phyloP scores from a whole-genome alignment of 2,797 vertebrate species.

The Loris lydekkerianus region DNA sequence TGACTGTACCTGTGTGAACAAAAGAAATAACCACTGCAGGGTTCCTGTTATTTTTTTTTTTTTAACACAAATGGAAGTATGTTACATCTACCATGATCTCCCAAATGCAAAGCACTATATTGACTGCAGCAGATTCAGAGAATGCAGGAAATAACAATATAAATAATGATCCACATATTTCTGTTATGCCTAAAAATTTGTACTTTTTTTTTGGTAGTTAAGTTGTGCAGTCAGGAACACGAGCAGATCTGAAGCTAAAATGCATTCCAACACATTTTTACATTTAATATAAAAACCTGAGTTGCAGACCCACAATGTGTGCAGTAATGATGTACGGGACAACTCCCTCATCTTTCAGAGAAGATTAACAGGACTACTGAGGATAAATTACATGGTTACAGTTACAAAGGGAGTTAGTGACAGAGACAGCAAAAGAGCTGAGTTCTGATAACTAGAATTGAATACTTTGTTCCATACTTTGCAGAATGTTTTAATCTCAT shows the following conservation, averaged over 20 bases:
- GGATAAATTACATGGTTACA: constrained; percentile 19
- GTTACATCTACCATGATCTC: constrained; percentile 5
- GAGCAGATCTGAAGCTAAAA: constrained; percentile 43
- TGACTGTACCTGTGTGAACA: neutral
- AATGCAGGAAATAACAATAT: constrained; percentile 40
- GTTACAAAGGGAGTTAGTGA: constrained; percentile 29
- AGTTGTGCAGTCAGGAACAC: constrained; percentile 15
- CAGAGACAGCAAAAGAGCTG: constrained; percentile 16
- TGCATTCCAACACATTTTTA: constrained; percentile 59
- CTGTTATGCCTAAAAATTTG: constrained; percentile 17
- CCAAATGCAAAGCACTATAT: constrained; percentile 24
- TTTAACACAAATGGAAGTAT: constrained; percentile 40
- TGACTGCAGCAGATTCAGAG: constrained; percentile 33
- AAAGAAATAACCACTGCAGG: constrained; percentile 24
- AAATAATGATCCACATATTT: constrained; percentile 14
- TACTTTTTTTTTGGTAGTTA: constrained; percentile 27
- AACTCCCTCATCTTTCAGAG: constrained; percentile 24
- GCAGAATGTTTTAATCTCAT: constrained; percentile 40
- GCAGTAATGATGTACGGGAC: constrained; percentile 37
- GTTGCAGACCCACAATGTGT: neutral
- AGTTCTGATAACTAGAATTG: neutral
- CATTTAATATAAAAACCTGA: constrained; percentile 39
- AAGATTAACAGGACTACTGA: neutral
- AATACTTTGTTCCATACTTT: constrained; percentile 18
- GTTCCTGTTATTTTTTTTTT: constrained; percentile 68